Percentiles rank a stretch among this genome's conserved stretches.
These are phyloP conservation scores for Zhuqinia jingwanae DNA, from an alignment of 2,888 invertebrate species.

Conservation along the genomic window DNA sequence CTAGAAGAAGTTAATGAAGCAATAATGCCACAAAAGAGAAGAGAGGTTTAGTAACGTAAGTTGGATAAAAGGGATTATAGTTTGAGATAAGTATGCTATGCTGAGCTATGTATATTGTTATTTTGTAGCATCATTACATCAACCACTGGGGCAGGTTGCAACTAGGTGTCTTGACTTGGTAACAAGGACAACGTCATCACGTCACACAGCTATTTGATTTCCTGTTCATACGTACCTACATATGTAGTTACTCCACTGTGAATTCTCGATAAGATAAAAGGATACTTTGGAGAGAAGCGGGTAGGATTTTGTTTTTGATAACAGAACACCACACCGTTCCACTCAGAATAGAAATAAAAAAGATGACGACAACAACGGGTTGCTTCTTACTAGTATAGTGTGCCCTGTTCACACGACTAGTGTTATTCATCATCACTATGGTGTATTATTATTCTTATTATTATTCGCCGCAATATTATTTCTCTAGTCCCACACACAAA, in stretches of 20 bases:
- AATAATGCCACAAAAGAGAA: not conserved
- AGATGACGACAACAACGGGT: conserved; percentile 3
- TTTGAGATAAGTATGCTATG: not conserved
- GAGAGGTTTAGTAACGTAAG: conserved; percentile 8
- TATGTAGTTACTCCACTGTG: no score
- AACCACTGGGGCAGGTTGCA: not conserved
- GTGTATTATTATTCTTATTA: no score
- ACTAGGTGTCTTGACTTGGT: not conserved
- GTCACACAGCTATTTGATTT: not conserved
- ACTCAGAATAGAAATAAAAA: not conserved
- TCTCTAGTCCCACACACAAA: not conserved
- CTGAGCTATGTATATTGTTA: no score
- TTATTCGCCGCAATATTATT: conserved; percentile 6
- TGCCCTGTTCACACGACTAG: no score
- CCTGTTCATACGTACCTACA: not conserved
- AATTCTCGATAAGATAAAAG: no score
- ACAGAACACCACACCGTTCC: not conserved
- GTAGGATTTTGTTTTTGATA: no score
- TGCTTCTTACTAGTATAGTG: not conserved
- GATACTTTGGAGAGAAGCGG: no score
- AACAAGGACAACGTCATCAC: not conserved
- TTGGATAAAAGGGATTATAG: conserved; percentile 26
- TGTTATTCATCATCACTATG: not conserved
- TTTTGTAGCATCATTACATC: not conserved
- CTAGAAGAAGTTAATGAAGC: not conserved